Evolutionary conservation across 1,140 invertebrate species (phyloP).

Genomic region (Monochamus saltuarius): DNA sequence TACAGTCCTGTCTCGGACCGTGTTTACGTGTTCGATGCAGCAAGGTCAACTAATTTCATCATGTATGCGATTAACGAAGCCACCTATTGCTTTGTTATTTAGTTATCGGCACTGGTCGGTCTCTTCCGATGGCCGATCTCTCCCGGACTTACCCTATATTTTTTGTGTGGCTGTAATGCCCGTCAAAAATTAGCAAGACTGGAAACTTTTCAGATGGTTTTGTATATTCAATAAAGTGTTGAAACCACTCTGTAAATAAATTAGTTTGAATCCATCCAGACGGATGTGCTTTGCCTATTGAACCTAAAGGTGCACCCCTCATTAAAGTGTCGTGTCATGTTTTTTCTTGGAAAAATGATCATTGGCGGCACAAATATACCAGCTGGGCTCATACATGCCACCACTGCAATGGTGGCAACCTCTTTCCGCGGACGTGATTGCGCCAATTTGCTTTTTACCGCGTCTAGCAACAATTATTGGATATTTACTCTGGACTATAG

Average conservation of each 20-base stretch:
- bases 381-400: background rate
- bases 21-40: too few species aligned
- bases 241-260: slow-evolving; percentile 33
- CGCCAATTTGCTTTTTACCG: background rate
- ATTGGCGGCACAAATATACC: background rate
- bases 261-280: slow-evolving; percentile 32
- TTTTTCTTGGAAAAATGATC: background rate
- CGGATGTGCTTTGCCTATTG: slow-evolving; percentile 38
- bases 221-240: slow-evolving; percentile 31
- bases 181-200: slow-evolving; percentile 35
- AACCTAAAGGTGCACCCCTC: slow-evolving; percentile 33
- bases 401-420: background rate
- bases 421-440: background rate
- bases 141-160: too few species aligned
- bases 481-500: too few species aligned
- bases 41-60: slow-evolving; percentile 7
- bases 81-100: too few species aligned
- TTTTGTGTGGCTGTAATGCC: slow-evolving; percentile 27
- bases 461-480: too few species aligned
- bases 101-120: too few species aligned
- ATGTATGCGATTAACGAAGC: too few species aligned
- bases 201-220: slow-evolving; percentile 26
- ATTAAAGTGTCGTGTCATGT: background rate
- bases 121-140: too few species aligned
- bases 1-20: too few species aligned